These are phyloP conservation scores for Pangasianodon hypophthalmus DNA, from an alignment of 2,113 vertebrate species.

Conservation along the genomic window DNA sequence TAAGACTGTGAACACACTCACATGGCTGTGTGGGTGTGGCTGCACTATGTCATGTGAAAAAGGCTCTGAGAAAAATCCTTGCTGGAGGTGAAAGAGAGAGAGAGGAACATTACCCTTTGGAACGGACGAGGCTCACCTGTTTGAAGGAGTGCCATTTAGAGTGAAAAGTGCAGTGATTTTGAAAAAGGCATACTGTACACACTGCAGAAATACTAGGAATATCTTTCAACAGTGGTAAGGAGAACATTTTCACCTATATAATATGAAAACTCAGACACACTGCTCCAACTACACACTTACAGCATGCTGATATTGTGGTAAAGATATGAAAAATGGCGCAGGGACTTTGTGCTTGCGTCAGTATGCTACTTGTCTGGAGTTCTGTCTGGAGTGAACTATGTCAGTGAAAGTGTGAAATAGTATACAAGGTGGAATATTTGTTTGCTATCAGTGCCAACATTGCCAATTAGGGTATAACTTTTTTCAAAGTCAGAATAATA, in stretches of 20 bases:
- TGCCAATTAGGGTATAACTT: neutral
- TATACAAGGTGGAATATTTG: neutral
- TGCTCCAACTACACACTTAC: neutral
- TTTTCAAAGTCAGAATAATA: conserved; percentile 1
- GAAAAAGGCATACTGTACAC: neutral
- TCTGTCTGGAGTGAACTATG: neutral
- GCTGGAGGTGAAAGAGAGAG: conserved; percentile 12
- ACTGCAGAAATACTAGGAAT: neutral
- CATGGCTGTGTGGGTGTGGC: conserved; percentile 36
- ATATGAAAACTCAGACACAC: neutral
- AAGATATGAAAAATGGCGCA: neutral
- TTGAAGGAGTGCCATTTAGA: neutral
- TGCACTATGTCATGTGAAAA: conserved; percentile 33
- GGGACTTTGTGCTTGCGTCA: neutral
- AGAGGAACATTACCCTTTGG: conserved; percentile 33
- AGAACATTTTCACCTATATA: neutral
- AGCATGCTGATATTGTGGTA: neutral
- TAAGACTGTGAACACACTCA: conserved; percentile 29
- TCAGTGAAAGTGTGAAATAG: neutral
- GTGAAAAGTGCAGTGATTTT: conserved; percentile 19
- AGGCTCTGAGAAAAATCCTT: conserved; percentile 5
- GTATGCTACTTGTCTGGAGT: neutral
- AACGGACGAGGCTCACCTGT: conserved; percentile 36
- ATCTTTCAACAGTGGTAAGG: neutral
- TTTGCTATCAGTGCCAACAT: conserved; percentile 9